Percentiles rank a stretch among this genome's conserved stretches.
Evolutionary conservation across 2,888 invertebrate genomes (phyloP).

Genomic region (Dexiosoma caninum): DNA sequence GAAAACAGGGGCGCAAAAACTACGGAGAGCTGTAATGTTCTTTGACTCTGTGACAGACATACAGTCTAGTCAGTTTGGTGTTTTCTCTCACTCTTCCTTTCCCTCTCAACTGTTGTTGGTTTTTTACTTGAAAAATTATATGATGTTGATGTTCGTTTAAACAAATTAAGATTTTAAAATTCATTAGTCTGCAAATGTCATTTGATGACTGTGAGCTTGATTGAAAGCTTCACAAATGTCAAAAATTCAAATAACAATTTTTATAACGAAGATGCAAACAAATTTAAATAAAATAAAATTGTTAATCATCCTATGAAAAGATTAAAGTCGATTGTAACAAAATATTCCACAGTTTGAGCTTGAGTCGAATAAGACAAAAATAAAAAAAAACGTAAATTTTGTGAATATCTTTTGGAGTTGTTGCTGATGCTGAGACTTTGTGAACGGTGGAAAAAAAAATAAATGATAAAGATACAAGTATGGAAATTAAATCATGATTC

Average conservation of each 20-base stretch:
- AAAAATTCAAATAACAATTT: slow-evolving; percentile 60
- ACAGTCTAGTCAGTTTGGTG: slow-evolving; percentile 48
- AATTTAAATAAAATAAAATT: not conserved
- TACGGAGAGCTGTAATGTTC: slow-evolving; percentile 36
- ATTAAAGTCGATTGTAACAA: slow-evolving; percentile 14
- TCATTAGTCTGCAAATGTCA: slow-evolving; percentile 76
- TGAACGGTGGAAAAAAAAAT: not conserved
- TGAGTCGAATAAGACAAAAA: no score
- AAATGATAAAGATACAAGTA: no score
- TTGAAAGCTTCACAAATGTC: slow-evolving; percentile 68
- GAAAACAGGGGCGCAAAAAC: slow-evolving; percentile 19
- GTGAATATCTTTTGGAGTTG: slow-evolving; percentile 37
- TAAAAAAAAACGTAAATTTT: slow-evolving; percentile 17
- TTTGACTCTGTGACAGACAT: slow-evolving; percentile 47
- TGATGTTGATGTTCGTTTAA: slow-evolving; percentile 47
- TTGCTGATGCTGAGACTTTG: slow-evolving; percentile 18
- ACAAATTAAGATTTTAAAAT: slow-evolving; percentile 73
- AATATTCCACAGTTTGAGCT: not conserved
- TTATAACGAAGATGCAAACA: not conserved
- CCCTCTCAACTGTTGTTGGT: slow-evolving; percentile 10
- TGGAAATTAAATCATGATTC: no score
- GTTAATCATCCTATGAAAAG: slow-evolving; percentile 25
- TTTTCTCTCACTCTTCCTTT: not conserved
- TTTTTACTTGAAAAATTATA: not conserved
- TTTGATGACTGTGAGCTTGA: slow-evolving; percentile 67